Conservation (phyloP, 2,888 invertebrate genomes). For the Acanthoscelides obtectus region DNA sequence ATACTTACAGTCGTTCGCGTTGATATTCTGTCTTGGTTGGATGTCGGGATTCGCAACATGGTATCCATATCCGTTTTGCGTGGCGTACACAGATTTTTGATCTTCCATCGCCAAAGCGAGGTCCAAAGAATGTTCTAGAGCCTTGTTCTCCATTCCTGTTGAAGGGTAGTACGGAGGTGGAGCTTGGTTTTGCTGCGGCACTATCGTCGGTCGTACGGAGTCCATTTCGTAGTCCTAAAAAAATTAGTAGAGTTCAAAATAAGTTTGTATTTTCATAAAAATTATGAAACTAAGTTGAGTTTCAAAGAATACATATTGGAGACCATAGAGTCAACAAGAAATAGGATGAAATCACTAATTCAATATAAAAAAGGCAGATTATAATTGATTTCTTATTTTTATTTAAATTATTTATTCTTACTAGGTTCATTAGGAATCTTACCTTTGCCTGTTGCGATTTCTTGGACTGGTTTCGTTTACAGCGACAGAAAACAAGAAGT, state of each 20-base stretch:
- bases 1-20: constrained; percentile 78
- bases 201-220: constrained; percentile 77
- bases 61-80: constrained; percentile 82
- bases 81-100: constrained; percentile 79
- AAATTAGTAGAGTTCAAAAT: too few species aligned
- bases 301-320: too few species aligned
- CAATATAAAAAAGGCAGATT: too few species aligned
- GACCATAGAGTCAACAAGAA: too few species aligned
- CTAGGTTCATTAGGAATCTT: too few species aligned
- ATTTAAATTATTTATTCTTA: too few species aligned
- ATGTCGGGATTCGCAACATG: constrained; percentile 68
- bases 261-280: too few species aligned
- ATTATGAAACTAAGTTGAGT: too few species aligned
- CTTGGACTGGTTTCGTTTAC: constrained; percentile 75
- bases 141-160: constrained; percentile 86
- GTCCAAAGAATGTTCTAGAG: constrained; percentile 84
- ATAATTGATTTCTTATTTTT: too few species aligned
- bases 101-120: constrained; percentile 78
- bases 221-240: constrained; percentile 81
- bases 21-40: constrained; percentile 64
- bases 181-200: constrained; percentile 80
- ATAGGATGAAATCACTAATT: too few species aligned
- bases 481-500: constrained; percentile 78
- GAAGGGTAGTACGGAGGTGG: constrained; percentile 89
- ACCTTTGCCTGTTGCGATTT: constrained; percentile 74